Evolutionary conservation across 2,113 vertebrate genomes (phyloP).

Genomic region (Mustela lutreola): DNA sequence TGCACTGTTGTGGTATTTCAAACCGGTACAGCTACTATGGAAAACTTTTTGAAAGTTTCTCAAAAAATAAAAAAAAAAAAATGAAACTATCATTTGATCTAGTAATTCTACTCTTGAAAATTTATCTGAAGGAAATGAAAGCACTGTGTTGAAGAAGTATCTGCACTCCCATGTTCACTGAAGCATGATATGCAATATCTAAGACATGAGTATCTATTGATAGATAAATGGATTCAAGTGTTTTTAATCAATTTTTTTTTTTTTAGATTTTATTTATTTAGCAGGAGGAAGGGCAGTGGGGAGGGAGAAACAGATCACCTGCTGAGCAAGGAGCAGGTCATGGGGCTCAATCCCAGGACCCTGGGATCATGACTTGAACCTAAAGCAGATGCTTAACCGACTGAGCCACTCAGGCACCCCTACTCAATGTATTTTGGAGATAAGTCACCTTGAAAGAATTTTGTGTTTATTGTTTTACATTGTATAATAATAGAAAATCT

Average conservation of each 20-base stretch:
- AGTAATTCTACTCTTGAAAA: background rate
- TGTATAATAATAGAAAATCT: background rate
- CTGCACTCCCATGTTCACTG: background rate
- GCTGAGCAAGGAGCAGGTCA: background rate
- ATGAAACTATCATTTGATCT: background rate
- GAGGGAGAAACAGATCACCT: background rate
- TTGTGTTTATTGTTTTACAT: background rate
- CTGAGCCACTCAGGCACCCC: background rate
- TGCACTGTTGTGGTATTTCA: background rate
- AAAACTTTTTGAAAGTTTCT: background rate
- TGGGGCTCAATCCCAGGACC: background rate
- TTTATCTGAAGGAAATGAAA: background rate
- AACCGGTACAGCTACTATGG: background rate
- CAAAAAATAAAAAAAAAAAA: background rate
- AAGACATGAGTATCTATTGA: background rate
- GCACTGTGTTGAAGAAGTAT: background rate
- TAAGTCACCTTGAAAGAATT: background rate
- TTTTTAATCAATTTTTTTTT: background rate
- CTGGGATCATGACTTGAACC: background rate
- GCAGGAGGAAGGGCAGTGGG: too few relatives aligned
- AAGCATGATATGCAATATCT: background rate
- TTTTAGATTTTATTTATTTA: background rate
- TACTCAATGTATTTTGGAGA: background rate
- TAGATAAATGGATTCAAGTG: background rate
- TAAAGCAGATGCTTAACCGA: background rate